Percentiles rank a stretch among this genome's conserved stretches.
Conservation (phyloP, 2,113 vertebrate genomes). For the Hucho hucho region DNA sequence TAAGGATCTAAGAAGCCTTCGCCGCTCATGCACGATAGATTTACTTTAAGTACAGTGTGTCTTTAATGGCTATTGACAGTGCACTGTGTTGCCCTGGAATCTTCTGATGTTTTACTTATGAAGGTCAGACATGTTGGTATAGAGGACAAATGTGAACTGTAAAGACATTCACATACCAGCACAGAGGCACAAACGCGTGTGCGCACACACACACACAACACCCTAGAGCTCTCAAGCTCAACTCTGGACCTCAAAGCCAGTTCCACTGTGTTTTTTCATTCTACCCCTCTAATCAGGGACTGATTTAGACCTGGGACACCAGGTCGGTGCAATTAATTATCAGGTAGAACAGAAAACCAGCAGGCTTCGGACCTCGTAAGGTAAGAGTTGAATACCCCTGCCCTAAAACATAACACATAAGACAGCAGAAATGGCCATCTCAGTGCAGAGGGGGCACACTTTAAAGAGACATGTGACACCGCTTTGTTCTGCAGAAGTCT, state of each 20-base stretch:
- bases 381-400: no score
- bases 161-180: background rate
- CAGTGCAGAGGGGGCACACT: background rate
- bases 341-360: no score
- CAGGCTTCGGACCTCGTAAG: no score
- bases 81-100: background rate
- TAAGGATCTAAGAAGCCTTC: conserved; percentile 26
- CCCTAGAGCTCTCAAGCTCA: no score
- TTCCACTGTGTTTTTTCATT: no score
- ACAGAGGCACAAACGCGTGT: background rate
- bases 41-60: conserved; percentile 49
- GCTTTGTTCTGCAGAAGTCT: background rate
- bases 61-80: conserved; percentile 41
- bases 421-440: no score
- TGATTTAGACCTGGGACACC: no score
- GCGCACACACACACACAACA: conserved; percentile 11
- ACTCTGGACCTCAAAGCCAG: no score
- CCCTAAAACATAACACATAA: no score
- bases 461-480: background rate
- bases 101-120: conserved; percentile 59
- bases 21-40: conserved; percentile 58
- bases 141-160: conserved; percentile 9
- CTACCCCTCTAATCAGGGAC: no score
- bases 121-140: conserved; percentile 27
- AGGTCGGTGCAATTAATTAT: no score